phyloP scores from a whole-genome alignment of 2,113 vertebrate genomes.

The Lamprotornis superbus region DNA sequence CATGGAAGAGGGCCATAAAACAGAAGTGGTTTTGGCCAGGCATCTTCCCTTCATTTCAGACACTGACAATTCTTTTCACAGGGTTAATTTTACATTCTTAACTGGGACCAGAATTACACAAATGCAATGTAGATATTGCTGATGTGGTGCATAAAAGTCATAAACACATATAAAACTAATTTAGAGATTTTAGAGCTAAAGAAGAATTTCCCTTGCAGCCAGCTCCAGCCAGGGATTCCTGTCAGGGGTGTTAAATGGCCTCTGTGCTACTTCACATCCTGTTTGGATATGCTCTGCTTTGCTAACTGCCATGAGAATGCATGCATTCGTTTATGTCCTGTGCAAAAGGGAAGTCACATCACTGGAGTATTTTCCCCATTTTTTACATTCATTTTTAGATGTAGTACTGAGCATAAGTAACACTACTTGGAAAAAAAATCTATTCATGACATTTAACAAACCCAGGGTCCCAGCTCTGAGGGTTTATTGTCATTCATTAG shows the following conservation, averaged over 20 bases:
- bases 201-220: neutral
- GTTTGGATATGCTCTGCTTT: neutral
- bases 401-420: neutral
- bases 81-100: neutral
- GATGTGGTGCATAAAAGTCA: neutral
- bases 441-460: neutral
- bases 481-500: neutral
- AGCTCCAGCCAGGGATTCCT: neutral
- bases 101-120: neutral
- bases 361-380: neutral
- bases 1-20: constrained; percentile 9
- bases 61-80: neutral
- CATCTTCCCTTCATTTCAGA: neutral
- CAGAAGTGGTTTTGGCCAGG: neutral
- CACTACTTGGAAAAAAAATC: neutral
- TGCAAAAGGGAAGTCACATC: neutral
- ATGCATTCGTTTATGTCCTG: neutral
- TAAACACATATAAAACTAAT: neutral
- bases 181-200: neutral
- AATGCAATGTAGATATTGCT: neutral
- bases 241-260: neutral
- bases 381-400: neutral
- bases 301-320: neutral
- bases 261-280: neutral
- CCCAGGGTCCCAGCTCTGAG: neutral